phyloP scores from a whole-genome alignment of 2,888 invertebrate species.

The Pogonocherus hispidulus region DNA sequence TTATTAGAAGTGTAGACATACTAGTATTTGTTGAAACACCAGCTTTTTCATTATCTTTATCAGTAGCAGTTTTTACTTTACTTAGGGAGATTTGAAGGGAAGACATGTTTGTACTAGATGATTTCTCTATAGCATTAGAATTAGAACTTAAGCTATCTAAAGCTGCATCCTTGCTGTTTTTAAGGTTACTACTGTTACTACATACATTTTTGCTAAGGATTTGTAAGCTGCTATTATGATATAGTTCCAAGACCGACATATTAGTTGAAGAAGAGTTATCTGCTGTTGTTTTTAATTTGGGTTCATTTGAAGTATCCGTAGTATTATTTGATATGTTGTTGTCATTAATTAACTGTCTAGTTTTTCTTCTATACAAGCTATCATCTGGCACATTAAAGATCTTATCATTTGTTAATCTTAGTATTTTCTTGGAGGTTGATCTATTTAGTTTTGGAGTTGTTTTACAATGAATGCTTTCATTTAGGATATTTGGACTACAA shows the following conservation, averaged over 20 bases:
- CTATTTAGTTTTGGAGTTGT: slow-evolving; percentile 36
- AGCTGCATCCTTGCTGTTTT: background rate
- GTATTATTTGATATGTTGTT: slow-evolving; percentile 26
- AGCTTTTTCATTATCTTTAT: background rate
- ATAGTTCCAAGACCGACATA: slow-evolving; percentile 34
- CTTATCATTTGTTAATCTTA: background rate
- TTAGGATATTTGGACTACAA: slow-evolving; percentile 7
- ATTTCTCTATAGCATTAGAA: slow-evolving; percentile 8
- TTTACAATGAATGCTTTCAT: slow-evolving; percentile 26
- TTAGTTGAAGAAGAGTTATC: background rate
- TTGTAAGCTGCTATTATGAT: slow-evolving; percentile 1
- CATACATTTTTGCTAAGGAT: slow-evolving; percentile 27
- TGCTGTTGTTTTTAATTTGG: background rate
- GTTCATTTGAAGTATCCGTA: slow-evolving; percentile 22
- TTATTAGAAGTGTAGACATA: slow-evolving; percentile 26
- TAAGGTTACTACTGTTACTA: background rate
- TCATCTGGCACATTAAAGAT: slow-evolving; percentile 21
- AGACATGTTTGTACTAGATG: slow-evolving; percentile 37
- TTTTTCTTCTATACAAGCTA: background rate
- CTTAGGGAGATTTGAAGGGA: slow-evolving; percentile 20
- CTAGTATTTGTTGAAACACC: slow-evolving; percentile 1
- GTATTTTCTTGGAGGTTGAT: background rate
- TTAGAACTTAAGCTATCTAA: slow-evolving; percentile 23
- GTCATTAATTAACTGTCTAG: background rate
- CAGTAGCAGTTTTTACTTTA: background rate